Conservation (phyloP, 2,113 vertebrate species). For the Neogale vison region DNA sequence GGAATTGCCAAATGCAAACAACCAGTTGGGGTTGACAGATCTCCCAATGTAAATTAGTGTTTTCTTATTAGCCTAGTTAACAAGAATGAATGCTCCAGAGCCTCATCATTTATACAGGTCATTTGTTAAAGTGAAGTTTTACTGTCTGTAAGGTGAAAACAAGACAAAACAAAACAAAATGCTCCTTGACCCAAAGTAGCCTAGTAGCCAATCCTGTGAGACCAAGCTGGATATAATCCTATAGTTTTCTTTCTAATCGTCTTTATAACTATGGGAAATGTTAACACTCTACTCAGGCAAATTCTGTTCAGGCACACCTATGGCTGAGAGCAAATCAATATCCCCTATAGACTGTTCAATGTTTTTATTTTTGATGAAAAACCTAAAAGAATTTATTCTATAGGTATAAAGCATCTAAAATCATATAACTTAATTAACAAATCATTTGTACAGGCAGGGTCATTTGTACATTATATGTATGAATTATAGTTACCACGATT, state of each 20-base stretch:
- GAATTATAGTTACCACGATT: neutral
- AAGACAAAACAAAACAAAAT: neutral
- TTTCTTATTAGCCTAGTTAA: neutral
- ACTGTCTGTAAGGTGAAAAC: neutral
- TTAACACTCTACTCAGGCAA: neutral
- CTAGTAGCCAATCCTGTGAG: neutral
- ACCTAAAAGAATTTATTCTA: neutral
- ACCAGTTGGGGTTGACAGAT: neutral
- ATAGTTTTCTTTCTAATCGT: neutral
- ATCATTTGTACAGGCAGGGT: neutral
- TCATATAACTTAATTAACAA: neutral
- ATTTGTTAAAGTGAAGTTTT: neutral
- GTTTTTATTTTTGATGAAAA: neutral
- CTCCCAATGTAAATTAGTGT: neutral
- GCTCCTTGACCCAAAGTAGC: neutral
- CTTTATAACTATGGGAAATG: neutral
- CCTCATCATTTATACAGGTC: neutral
- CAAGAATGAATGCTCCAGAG: neutral
- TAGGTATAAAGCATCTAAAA: neutral
- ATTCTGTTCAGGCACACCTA: neutral
- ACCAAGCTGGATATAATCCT: neutral
- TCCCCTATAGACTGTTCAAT: neutral
- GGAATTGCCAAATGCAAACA: neutral
- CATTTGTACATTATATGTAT: neutral
- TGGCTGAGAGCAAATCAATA: neutral